Percentiles rank a stretch among this genome's conserved stretches.
These are phyloP conservation scores for Eupithecia tripunctaria DNA, from an alignment of 2,888 invertebrate genomes.

Conservation along the genomic window DNA sequence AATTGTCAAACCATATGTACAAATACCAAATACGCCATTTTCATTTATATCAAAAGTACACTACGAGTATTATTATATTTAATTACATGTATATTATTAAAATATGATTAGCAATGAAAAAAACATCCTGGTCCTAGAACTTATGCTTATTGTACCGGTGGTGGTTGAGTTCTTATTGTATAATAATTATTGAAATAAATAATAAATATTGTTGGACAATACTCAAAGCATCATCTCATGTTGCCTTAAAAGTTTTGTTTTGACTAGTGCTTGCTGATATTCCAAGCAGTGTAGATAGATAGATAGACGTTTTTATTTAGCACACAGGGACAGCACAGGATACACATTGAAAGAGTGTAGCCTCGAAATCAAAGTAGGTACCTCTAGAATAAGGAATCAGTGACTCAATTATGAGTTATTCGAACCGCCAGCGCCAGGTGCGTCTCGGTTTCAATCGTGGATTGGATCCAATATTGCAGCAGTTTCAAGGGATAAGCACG, in stretches of 20 bases:
- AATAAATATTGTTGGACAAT: too few species aligned
- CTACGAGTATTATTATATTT: too few species aligned
- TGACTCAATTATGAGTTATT: conserved; percentile 37
- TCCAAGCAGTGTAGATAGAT: too few species aligned
- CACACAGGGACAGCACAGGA: too few species aligned
- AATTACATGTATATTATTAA: too few species aligned
- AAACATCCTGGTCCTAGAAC: not conserved
- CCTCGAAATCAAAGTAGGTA: not conserved
- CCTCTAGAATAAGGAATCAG: not conserved
- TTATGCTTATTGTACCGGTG: not conserved
- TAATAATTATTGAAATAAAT: not conserved
- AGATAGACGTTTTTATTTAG: too few species aligned
- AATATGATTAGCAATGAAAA: not conserved
- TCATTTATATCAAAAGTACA: too few species aligned
- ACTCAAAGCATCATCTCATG: too few species aligned
- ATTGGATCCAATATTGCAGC: conserved; percentile 73
- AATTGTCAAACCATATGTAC: too few species aligned
- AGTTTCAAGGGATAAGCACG: conserved; percentile 75
- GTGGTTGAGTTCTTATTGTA: not conserved
- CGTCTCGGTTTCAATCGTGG: conserved; percentile 67
- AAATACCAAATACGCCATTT: too few species aligned
- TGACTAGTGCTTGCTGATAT: not conserved
- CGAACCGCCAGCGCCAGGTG: conserved; percentile 43
- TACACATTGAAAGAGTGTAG: too few species aligned
- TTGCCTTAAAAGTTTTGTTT: not conserved